These are phyloP conservation scores for Cariama cristata DNA, from an alignment of 2,113 vertebrate genomes.

Conservation along the genomic window DNA sequence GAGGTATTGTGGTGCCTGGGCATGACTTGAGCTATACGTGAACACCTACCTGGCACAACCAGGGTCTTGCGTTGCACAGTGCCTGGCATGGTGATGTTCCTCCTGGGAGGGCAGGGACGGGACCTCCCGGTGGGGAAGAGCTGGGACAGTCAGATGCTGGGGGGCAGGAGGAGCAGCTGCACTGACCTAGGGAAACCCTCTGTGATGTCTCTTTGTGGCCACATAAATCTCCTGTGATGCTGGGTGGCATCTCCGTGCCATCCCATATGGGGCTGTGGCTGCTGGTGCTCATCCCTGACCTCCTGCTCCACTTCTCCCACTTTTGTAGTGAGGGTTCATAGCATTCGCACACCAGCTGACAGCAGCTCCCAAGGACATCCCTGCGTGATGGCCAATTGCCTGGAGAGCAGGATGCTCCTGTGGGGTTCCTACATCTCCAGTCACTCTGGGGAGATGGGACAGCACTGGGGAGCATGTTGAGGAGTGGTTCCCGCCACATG, in stretches of 20 bases:
- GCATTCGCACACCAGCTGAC: not conserved
- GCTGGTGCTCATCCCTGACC: rapidly evolving
- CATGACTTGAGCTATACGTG: not conserved
- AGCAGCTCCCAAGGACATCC: not conserved
- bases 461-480: not conserved
- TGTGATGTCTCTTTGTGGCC: not conserved
- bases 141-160: not conserved
- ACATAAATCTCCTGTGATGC: no score
- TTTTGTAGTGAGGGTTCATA: not conserved
- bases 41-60: rapidly evolving
- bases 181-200: not conserved
- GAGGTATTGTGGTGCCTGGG: not conserved
- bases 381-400: not conserved
- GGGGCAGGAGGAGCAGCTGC: not conserved
- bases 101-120: not conserved
- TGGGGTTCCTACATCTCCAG: rapidly evolving
- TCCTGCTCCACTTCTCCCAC: not conserved
- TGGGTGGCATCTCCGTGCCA: not conserved
- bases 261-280: not conserved
- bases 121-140: not conserved
- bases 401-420: not conserved
- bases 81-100: not conserved
- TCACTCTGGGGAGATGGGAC: rapidly evolving
- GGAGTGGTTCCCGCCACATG: not conserved
- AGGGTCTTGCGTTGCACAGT: rapidly evolving